phyloP scores from a whole-genome alignment of 2,888 invertebrate species.

The Clanis bilineata region DNA sequence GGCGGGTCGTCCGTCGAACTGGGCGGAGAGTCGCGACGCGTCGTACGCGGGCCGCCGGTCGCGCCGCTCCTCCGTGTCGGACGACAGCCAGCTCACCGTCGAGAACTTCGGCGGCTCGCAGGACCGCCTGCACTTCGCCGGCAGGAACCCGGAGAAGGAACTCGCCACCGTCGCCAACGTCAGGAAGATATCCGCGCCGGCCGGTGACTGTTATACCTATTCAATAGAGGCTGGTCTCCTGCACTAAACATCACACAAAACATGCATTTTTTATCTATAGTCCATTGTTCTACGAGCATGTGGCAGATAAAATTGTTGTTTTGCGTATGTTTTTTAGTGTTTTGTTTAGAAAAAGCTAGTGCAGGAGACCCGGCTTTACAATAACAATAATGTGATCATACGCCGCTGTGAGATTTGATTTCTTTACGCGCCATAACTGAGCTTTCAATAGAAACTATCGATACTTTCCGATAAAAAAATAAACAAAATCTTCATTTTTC shows the following conservation, averaged over 20 bases:
- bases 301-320: too few species aligned
- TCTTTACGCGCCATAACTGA: too few species aligned
- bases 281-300: too few species aligned
- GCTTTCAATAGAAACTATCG: background rate
- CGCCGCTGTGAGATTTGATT: too few species aligned
- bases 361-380: too few species aligned
- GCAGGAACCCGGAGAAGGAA: constrained; percentile 92
- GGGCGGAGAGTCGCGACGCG: constrained; percentile 83
- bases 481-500: background rate
- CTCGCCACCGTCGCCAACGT: constrained; percentile 71
- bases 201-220: too few species aligned
- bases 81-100: constrained; percentile 94
- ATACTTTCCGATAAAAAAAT: background rate
- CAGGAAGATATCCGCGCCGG: constrained; percentile 77
- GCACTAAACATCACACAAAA: too few species aligned
- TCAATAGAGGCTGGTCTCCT: too few species aligned
- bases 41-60: constrained; percentile 91
- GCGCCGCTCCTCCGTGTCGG: constrained; percentile 89
- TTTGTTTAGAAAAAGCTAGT: too few species aligned
- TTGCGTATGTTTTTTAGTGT: too few species aligned
- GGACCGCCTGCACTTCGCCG: constrained; percentile 93
- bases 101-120: constrained; percentile 97
- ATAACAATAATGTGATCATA: too few species aligned
- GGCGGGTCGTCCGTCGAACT: constrained; percentile 93
- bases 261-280: too few species aligned